Conservation (phyloP, 2,797 vertebrate genomes). For the Platyrinchus mystaceus region DNA sequence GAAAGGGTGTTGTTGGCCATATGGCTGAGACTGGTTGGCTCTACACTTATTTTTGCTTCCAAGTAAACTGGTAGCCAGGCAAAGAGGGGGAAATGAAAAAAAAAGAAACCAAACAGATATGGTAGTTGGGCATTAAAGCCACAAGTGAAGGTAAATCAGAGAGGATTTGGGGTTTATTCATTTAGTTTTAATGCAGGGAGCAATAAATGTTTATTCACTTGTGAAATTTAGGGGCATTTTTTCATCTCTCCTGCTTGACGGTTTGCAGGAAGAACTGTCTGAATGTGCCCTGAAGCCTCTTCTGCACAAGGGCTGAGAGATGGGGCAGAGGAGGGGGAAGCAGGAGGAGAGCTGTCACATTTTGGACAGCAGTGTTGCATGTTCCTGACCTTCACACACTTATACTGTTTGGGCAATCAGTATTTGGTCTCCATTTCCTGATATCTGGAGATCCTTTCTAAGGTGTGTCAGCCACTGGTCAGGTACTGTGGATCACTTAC, state of each 20-base stretch:
- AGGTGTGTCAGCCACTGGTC: neutral
- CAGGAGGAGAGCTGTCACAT: neutral
- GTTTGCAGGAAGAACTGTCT: neutral
- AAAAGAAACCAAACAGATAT: too few relatives aligned
- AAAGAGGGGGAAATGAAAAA: neutral
- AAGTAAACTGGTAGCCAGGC: neutral
- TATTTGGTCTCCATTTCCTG: neutral
- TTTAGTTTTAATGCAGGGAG: neutral
- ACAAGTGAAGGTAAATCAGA: neutral
- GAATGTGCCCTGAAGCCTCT: neutral
- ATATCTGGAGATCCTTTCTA: neutral
- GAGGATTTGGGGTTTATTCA: neutral
- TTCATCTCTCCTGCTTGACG: neutral
- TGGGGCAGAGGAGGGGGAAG: neutral
- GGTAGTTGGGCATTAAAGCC: neutral
- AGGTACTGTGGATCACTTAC: neutral
- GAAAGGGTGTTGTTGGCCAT: neutral
- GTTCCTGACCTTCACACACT: neutral
- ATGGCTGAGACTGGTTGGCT: neutral
- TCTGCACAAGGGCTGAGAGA: neutral
- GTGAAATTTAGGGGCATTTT: neutral
- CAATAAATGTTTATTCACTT: fast-evolving
- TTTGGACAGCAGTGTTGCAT: neutral
- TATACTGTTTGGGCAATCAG: neutral
- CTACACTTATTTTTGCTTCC: neutral